Conservation (phyloP, 2,113 vertebrate genomes). For the Onychostruthus taczanowskii region DNA sequence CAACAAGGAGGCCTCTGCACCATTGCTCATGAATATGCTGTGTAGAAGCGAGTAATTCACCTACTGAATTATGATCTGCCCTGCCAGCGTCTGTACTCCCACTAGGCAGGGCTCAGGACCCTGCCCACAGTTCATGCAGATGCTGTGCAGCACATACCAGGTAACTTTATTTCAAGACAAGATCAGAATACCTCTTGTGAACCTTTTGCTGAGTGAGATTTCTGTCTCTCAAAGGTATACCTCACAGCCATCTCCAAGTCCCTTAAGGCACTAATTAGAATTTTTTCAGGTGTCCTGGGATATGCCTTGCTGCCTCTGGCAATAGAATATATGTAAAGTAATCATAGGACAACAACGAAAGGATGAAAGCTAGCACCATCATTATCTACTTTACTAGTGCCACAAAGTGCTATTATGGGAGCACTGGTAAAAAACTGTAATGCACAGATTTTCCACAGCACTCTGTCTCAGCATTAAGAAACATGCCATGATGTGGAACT, state of each 20-base stretch:
- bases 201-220: background rate
- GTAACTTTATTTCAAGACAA: background rate
- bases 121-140: background rate
- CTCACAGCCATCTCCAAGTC: background rate
- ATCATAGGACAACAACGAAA: background rate
- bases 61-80: background rate
- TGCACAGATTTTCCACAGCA: background rate
- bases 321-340: background rate
- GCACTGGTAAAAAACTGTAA: background rate
- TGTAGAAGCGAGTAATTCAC: background rate
- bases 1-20: background rate
- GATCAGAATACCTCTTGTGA: background rate
- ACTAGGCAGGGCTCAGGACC: background rate
- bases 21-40: background rate
- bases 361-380: background rate
- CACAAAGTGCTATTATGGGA: background rate
- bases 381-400: background rate
- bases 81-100: accelerated
- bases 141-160: background rate
- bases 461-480: background rate
- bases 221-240: background rate
- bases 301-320: background rate
- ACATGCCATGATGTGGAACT: background rate
- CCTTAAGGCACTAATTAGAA: background rate
- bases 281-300: background rate